phyloP scores from a whole-genome alignment of 1,140 invertebrate genomes.

The Eufriesea mexicana region DNA sequence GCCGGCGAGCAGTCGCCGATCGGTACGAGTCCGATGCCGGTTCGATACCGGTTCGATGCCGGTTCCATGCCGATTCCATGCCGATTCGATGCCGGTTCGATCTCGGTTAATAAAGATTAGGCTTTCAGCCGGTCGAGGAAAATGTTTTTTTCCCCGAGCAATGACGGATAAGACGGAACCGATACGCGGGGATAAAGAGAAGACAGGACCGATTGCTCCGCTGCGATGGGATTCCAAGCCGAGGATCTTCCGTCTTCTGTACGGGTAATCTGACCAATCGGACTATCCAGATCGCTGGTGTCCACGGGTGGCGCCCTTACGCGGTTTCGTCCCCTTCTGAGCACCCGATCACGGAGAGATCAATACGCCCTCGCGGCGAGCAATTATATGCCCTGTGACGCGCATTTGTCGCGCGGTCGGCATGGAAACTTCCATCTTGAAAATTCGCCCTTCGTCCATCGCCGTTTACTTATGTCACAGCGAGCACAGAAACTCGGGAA shows the following conservation, averaged over 20 bases:
- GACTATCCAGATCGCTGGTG: conserved; percentile 1
- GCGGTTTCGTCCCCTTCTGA: not conserved
- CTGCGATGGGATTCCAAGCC: not conserved
- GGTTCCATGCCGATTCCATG: no score
- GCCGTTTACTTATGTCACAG: no score
- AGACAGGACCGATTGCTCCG: not conserved
- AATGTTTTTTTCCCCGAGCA: not conserved
- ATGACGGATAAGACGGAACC: not conserved
- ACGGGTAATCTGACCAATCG: conserved; percentile 15
- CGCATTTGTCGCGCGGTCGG: not conserved
- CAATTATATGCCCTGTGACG: not conserved
- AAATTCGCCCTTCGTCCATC: not conserved
- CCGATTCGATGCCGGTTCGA: not conserved
- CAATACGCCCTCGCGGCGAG: conserved; percentile 8
- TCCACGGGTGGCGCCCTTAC: conserved; percentile 7
- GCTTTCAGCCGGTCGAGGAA: not conserved
- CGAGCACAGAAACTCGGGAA: no score
- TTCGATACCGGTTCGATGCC: no score
- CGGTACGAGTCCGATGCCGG: no score
- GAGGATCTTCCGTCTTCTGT: conserved; percentile 15
- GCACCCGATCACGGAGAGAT: not conserved
- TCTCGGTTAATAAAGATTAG: not conserved
- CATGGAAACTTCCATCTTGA: not conserved
- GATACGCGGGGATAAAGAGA: not conserved
- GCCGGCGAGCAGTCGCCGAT: no score